A percentile compares a stretch with the other conserved stretches of the same genome.
These are phyloP conservation scores for Carposina sasakii DNA, from an alignment of 1,140 invertebrate species.

Conservation along the genomic window DNA sequence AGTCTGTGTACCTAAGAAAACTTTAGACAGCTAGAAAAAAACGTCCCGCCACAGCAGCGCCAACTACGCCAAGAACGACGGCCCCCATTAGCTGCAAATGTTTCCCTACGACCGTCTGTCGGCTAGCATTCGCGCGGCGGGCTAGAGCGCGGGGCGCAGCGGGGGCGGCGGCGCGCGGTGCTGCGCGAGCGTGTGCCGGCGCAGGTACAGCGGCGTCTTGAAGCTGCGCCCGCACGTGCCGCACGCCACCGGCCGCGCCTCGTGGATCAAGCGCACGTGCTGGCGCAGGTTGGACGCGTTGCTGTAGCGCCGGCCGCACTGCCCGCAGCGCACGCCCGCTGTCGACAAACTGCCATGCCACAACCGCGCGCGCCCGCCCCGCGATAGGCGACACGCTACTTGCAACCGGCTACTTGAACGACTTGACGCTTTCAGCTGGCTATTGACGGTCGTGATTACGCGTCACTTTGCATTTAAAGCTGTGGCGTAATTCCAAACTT, in stretches of 20 bases:
- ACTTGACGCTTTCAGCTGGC: no score
- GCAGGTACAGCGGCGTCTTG: constrained; percentile 85
- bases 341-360: constrained; percentile 66
- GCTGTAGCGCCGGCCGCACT: constrained; percentile 86
- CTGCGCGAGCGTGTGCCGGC: constrained; percentile 76
- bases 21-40: no score
- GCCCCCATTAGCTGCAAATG: no score
- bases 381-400: constrained; percentile 28
- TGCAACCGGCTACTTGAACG: no score
- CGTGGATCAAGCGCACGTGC: constrained; percentile 86
- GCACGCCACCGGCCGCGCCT: constrained; percentile 83
- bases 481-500: no score
- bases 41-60: no score
- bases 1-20: no score
- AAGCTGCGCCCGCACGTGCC: constrained; percentile 82
- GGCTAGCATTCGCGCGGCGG: no score
- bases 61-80: no score
- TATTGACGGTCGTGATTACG: no score
- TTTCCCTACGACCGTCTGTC: no score
- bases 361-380: constrained; percentile 46
- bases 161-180: constrained; percentile 55
- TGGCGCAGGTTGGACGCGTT: constrained; percentile 86
- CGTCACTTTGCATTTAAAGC: no score
- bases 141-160: constrained; percentile 40
- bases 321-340: constrained; percentile 73